Evolutionary conservation across 2,888 invertebrate genomes (phyloP), one percentile per base, ranked within the genome.

Genomic region (Gnatocerus cornutus): DNA sequence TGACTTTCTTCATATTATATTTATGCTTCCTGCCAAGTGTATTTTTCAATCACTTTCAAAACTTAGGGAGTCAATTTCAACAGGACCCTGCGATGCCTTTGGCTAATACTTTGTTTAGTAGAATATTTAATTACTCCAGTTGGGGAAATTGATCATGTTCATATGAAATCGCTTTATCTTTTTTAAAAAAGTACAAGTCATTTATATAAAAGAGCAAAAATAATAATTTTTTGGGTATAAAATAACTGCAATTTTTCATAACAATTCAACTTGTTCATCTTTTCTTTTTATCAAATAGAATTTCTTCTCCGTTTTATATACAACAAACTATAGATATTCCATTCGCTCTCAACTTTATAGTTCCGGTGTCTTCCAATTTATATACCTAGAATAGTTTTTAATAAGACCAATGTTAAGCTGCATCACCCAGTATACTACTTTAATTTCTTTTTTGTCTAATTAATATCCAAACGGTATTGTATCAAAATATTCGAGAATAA

Each of bases 401-500:
- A 50, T 50, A 50, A 50, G 46, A 16, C 8, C 14, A n/a, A 46
- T 46, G 16, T 46, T 46, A 46, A 46, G 21, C 16, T 46, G 46
- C 46, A 16, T 16, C 46, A 46, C 46, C 46, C 46, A 46, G 46
- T 46, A 46, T 46, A 46, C 46, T 46, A 46, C 46, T 46, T 46
- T 46, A 46, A 46, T 46, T 46, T 46, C 46, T 46, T 46, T 46
- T 46, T 46, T 46, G 46, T 46, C 46, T 46, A 55, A 58, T 45
- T 61, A 46, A 59, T 46, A 59, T 59, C 59, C 48, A 59, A 59
- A 59, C 41, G 59, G 59, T 59, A 59, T 46, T 56, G 56, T 41
- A 43, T 56, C 56, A 56, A 56, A 56, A 39, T 37, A 41, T 56
- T 56, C 56, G 37, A 56, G 16, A 48, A 48, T 48, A 48, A 48